Evolutionary conservation across 2,888 invertebrate species (phyloP), one percentile per base, ranked within the genome.

Genomic region (Cephalotes varians): DNA sequence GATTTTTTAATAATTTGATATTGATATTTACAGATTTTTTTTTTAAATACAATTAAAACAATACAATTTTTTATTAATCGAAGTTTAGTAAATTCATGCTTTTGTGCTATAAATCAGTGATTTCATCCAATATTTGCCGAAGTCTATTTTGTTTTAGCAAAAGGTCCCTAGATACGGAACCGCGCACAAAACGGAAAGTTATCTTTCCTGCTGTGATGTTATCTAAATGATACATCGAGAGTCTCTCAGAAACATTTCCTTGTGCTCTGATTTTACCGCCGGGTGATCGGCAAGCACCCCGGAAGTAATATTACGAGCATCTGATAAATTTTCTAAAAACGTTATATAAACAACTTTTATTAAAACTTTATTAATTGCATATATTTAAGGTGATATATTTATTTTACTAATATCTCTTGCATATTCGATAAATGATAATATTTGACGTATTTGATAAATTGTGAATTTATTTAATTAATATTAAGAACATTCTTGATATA

Each of bases 131-230:
- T 54, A 54, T 21, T 56, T 12, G 21, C 18, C 58, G 2, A 44
- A 54, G 31, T 34, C 6, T 9, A 34, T 69, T 71, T 37, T 4
- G 54, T 9, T 54, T 4, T 15, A 51, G 34, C 34, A 54, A 71
- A 37, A 54, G 5, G 25, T 3, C 37, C 37, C 21, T 69, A 54
- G 34, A 54, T 51, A 71, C 25, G 37, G 34, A 1, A 21, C 25
- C 44, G 31, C 1, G 25, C 25, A n/a, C 37, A 71, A 65, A 71
- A 71, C 18, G 37, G 37, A 37, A 54, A 34, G 34, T 71, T 54
- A 71, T 71, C 21, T 71, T 54, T 21, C 15, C 25, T 54, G 10
- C 15, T 34, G 34, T 21, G 69, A 71, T 54, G 54, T 25, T 71
- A 49, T 69, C 67, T 34, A 7, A 34, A 15, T 31, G 51, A 69